Evolutionary conservation across 2,113 vertebrate species (phyloP).

Genomic region (Hemiprocne comata): DNA sequence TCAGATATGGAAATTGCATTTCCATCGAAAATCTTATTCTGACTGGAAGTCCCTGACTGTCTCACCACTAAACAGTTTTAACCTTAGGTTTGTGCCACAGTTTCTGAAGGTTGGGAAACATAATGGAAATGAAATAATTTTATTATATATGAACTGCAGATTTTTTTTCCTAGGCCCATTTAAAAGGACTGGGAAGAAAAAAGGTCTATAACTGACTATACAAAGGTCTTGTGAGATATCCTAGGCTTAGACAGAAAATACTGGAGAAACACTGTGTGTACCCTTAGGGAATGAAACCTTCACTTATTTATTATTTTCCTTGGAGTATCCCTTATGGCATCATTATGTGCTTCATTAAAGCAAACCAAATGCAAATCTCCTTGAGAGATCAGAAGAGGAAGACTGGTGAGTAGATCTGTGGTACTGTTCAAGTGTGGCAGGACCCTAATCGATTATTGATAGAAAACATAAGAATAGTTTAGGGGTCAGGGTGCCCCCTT

Average conservation of each 20-base stretch:
- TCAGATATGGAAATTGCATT: background rate
- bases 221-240: slow-evolving; percentile 19
- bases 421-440: background rate
- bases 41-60: background rate
- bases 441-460: background rate
- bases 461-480: background rate
- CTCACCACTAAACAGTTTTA: background rate
- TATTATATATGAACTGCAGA: background rate
- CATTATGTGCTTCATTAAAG: slow-evolving; percentile 50
- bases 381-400: background rate
- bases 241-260: background rate
- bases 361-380: background rate
- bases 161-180: background rate
- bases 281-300: slow-evolving; percentile 8
- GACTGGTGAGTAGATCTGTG: background rate
- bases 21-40: background rate
- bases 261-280: background rate
- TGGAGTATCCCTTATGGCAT: slow-evolving; percentile 24
- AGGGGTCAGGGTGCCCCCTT: background rate
- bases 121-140: background rate
- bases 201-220: background rate
- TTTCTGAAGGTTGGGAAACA: background rate
- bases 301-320: slow-evolving; percentile 53
- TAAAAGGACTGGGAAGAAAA: slow-evolving; percentile 8
- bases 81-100: background rate